Conservation (phyloP, 2,888 invertebrate genomes). For the Orchesellides sinensis region DNA sequence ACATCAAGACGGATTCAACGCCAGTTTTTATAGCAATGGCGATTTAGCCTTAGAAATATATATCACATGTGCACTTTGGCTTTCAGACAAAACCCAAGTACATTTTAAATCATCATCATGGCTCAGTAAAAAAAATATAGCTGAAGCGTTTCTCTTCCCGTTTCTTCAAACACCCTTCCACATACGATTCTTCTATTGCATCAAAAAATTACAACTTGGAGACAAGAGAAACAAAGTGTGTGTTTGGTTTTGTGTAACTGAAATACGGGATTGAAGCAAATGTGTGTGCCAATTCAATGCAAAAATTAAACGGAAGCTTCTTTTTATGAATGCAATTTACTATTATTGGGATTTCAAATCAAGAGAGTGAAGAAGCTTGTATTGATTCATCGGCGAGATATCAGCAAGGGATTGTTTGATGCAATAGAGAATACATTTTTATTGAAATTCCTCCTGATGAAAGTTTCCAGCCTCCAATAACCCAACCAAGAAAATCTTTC, state of each 20-base stretch:
- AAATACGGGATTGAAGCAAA: background rate
- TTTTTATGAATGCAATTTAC: too few species aligned
- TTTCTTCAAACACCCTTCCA: background rate
- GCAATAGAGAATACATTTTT: conserved; percentile 45
- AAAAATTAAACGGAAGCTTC: background rate
- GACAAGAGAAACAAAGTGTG: background rate
- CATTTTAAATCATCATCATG: too few species aligned
- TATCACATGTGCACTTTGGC: background rate
- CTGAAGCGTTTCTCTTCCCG: background rate
- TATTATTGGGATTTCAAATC: too few species aligned
- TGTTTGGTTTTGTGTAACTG: background rate
- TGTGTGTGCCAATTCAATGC: background rate
- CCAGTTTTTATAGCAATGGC: conserved; percentile 46
- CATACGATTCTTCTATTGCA: conserved; percentile 48
- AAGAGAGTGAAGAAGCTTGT: too few species aligned
- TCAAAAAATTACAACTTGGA: conserved; percentile 24
- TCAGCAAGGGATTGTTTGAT: conserved; percentile 25
- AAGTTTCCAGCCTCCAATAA: background rate
- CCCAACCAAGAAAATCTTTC: too few species aligned
- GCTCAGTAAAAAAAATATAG: conserved; percentile 14
- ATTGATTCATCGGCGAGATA: too few species aligned
- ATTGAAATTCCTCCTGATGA: background rate
- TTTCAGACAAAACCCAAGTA: background rate
- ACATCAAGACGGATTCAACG: conserved; percentile 17
- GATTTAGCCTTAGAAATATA: conserved; percentile 30